A percentile compares a stretch with the other conserved stretches of the same genome.
Evolutionary conservation across 2,797 vertebrate genomes (phyloP).

Genomic region (Diplodus sargus): DNA sequence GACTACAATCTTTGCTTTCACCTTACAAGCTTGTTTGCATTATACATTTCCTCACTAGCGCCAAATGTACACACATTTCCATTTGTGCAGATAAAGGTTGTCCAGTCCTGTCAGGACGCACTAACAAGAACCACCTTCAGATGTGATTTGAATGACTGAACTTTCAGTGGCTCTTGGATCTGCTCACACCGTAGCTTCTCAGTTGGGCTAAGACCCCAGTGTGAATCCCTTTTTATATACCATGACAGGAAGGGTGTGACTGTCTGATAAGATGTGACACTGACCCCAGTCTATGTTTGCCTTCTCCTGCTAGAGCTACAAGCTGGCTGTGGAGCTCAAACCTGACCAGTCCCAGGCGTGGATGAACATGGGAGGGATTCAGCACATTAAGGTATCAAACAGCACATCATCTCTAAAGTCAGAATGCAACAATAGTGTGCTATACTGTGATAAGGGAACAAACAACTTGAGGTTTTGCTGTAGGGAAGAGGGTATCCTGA

Average conservation of each 20-base stretch:
- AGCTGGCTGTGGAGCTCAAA: slow-evolving; percentile 90
- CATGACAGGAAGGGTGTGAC: neutral
- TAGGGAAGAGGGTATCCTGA: neutral
- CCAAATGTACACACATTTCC: neutral
- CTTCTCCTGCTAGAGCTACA: slow-evolving; percentile 89
- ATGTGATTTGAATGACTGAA: neutral
- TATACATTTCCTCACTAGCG: neutral
- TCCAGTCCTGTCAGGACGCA: neutral
- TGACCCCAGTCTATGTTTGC: slow-evolving; percentile 15
- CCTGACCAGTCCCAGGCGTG: slow-evolving; percentile 96
- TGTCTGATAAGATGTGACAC: neutral
- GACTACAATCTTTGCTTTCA: neutral
- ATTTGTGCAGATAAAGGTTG: neutral
- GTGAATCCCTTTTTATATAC: neutral
- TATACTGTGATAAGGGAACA: neutral
- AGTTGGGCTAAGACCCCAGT: neutral
- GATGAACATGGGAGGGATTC: slow-evolving; percentile 99
- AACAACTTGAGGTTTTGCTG: no score
- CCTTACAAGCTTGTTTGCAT: neutral
- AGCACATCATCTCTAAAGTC: neutral
- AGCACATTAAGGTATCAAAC: slow-evolving; percentile 93
- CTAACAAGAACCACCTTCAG: neutral
- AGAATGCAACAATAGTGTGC: neutral
- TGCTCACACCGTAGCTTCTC: neutral
- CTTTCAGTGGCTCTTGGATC: neutral